Percentiles rank a stretch among this genome's conserved stretches.
Evolutionary conservation across 2,113 vertebrate genomes (phyloP).

Genomic region (Trachemys scripta): DNA sequence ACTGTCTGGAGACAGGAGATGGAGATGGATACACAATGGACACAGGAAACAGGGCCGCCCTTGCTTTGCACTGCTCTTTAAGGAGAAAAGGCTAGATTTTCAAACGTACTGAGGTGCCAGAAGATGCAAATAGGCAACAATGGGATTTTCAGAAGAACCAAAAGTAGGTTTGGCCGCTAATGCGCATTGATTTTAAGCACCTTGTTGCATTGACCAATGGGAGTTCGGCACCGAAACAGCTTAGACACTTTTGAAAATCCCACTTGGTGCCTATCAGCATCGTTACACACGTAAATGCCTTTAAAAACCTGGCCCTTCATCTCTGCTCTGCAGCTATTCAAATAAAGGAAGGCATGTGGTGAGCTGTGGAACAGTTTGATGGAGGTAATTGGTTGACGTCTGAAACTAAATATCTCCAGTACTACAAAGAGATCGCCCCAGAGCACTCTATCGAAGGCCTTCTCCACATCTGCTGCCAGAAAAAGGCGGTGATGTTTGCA

Average conservation of each 20-base stretch:
- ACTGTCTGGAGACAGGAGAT: background rate
- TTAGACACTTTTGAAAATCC: no score
- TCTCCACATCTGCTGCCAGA: fast-evolving
- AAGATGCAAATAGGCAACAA: background rate
- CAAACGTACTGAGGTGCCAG: background rate
- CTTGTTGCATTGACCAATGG: no score
- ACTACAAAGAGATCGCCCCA: background rate
- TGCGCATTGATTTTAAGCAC: no score
- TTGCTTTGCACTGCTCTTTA: background rate
- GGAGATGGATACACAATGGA: fast-evolving
- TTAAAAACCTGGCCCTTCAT: no score
- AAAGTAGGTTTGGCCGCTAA: fast-evolving
- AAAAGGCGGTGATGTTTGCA: background rate
- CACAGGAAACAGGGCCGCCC: background rate
- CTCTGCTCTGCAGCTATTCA: background rate
- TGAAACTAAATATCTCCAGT: background rate
- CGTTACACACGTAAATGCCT: no score
- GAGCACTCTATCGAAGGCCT: background rate
- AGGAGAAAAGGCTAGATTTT: background rate
- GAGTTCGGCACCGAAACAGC: no score
- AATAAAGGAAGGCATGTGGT: background rate
- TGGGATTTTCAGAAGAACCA: background rate
- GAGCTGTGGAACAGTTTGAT: fast-evolving
- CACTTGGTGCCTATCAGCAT: no score
- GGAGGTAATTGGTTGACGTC: background rate